Base-by-base conservation (phyloP, 1,140 invertebrate genomes). In the Mactra quadrangularis region DNA sequence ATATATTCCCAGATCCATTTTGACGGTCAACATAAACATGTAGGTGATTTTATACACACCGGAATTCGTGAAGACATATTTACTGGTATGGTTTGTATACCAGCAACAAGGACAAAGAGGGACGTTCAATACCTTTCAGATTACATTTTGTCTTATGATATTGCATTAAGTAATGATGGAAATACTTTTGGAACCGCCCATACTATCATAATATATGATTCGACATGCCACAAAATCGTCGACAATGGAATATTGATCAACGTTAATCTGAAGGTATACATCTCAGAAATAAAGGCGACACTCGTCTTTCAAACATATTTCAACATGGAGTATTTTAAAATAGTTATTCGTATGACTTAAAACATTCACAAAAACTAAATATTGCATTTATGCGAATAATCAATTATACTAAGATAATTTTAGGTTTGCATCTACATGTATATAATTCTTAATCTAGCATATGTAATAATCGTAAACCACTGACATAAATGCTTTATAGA, bases 201-300 rank as follows among this genome's bases (percentile, higher is more conserved):
- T n/a, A 41, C 11, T 45, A 35, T 64, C 22, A 25, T 38, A 38
- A n/a, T 64, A 6, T 64, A 41, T 22, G 60, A 64, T 45, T 45
- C 60, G 9, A 45, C 60, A 22, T 64, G 60, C 38, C 60, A 64
- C 29, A 35, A 64, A 11, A 45, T 64, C 3, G 25, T 38, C 35
- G 41, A 38, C 9, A 64, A 45, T 64, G 60, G 13, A n/a, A 25
- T 22, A 38, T 11, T 7, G 19, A 45, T 19, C 4, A 35, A 3
- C 35, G n/a, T 64, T 41, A 22, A 33, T 64, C 35, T 64, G 1
- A 64, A 64, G 60, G 60, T 64, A 35, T 45, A n/a, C n/a, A n/a
- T n/a, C n/a, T n/a, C n/a, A n/a, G n/a, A n/a, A n/a, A n/a, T n/a
- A n/a, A n/a, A n/a, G n/a, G n/a, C n/a, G n/a, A n/a, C n/a, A n/a